Conservation (phyloP, 2,888 invertebrate species). For the Ichneumoninae sp. region DNA sequence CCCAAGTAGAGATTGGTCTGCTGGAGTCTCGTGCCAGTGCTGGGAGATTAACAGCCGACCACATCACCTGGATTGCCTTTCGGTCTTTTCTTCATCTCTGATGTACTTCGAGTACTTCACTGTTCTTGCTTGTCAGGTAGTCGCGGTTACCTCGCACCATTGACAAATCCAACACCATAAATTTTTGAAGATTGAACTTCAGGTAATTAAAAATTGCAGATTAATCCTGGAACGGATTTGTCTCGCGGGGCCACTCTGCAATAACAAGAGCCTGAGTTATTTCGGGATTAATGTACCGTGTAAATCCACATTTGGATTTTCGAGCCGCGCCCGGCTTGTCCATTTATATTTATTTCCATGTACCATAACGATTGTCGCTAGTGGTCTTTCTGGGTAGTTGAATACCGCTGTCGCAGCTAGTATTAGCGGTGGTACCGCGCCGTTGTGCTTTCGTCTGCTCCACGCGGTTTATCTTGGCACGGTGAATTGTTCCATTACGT, state of each 20-base stretch:
- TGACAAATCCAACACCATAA: too few species aligned
- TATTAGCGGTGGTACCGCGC: constrained; percentile 9
- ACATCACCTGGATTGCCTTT: too few species aligned
- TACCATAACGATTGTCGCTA: constrained; percentile 10
- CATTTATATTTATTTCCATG: constrained; percentile 21
- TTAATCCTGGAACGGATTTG: background rate
- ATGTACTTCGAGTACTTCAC: too few species aligned
- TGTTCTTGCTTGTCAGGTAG: background rate
- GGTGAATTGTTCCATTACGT: constrained; percentile 58
- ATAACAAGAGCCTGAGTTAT: background rate
- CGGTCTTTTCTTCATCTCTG: too few species aligned
- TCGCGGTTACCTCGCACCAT: too few species aligned
- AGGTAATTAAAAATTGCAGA: too few species aligned
- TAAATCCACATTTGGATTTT: constrained; percentile 7
- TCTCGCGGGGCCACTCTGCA: background rate
- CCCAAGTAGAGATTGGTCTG: too few species aligned
- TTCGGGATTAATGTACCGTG: background rate
- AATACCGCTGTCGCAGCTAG: background rate
- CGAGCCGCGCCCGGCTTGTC: background rate
- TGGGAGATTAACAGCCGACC: too few species aligned
- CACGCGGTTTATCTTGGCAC: constrained; percentile 61
- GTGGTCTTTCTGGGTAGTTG: constrained; percentile 18
- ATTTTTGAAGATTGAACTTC: too few species aligned
- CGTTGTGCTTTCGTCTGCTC: constrained; percentile 23
- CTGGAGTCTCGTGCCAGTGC: too few species aligned